phyloP scores from a whole-genome alignment of 2,113 vertebrate species.

The Protobothrops mucrosquamatus region DNA sequence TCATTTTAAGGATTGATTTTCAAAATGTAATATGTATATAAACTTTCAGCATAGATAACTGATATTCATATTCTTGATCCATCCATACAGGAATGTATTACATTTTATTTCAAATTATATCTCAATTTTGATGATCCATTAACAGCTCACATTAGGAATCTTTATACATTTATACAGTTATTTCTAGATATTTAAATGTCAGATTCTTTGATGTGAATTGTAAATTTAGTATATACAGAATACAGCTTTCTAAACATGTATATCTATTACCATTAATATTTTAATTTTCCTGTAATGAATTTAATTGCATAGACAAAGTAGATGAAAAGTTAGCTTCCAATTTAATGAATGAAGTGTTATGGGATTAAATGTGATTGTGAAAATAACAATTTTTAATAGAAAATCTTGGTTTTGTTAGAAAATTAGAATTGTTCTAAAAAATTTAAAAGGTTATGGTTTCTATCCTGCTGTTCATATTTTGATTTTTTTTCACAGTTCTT shows the following conservation, averaged over 20 bases:
- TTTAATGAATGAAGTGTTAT: neutral
- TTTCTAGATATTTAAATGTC: neutral
- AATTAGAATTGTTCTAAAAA: neutral
- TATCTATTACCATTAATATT: conserved; percentile 6
- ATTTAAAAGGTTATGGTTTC: neutral
- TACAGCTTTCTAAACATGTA: neutral
- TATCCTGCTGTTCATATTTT: neutral
- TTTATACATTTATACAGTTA: neutral
- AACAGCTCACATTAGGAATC: neutral
- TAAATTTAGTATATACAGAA: neutral
- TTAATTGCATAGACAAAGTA: neutral
- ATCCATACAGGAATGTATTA: neutral
- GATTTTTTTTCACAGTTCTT: conserved; percentile 83
- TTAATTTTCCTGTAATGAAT: neutral
- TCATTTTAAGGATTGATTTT: neutral
- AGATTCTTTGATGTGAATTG: conserved; percentile 3
- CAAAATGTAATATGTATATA: neutral
- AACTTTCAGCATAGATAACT: neutral
- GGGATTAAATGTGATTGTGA: neutral
- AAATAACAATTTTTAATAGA: neutral
- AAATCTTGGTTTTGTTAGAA: neutral
- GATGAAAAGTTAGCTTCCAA: neutral
- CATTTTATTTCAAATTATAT: neutral
- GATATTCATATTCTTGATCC: neutral
- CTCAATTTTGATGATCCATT: neutral